A percentile compares a stretch with the other conserved stretches of the same genome.
Conservation (phyloP, 1,140 invertebrate species). For the Lysiphlebus fabarum region DNA sequence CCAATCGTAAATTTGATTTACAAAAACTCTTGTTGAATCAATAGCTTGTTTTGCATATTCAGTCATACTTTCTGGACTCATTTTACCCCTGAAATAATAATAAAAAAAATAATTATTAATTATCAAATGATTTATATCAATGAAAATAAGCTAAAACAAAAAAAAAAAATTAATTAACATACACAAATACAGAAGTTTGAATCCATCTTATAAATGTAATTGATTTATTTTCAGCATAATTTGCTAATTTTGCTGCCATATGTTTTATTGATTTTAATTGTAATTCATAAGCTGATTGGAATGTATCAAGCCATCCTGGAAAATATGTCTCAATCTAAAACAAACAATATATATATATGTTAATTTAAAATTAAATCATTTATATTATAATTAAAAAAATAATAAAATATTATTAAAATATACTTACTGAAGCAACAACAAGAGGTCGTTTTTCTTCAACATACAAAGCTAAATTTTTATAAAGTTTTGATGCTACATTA, state of each 20-base stretch:
- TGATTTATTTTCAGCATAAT: slow-evolving; percentile 43
- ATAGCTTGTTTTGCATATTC: slow-evolving; percentile 63
- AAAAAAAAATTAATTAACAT: slow-evolving; percentile 44
- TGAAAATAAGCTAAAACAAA: background rate
- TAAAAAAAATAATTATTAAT: slow-evolving; percentile 6
- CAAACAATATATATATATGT: too few species aligned
- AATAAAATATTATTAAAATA: slow-evolving; percentile 16
- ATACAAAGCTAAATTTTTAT: slow-evolving; percentile 56
- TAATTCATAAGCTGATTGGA: slow-evolving; percentile 34
- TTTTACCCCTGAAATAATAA: slow-evolving; percentile 62
- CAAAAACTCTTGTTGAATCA: slow-evolving; percentile 62
- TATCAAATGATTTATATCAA: too few species aligned
- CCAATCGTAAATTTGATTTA: slow-evolving; percentile 67
- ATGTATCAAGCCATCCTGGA: slow-evolving; percentile 62
- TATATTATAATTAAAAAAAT: too few species aligned
- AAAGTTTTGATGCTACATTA: slow-evolving; percentile 56
- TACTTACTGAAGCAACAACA: slow-evolving; percentile 59
- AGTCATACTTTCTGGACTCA: slow-evolving; percentile 71
- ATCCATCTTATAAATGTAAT: slow-evolving; percentile 52
- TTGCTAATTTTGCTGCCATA: slow-evolving; percentile 38
- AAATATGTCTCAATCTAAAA: slow-evolving; percentile 66
- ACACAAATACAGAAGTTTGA: slow-evolving; percentile 73
- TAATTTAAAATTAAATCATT: too few species aligned
- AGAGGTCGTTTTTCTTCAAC: slow-evolving; percentile 62
- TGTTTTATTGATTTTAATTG: slow-evolving; percentile 35